These are phyloP conservation scores for Lycophotia porphyrea DNA, from an alignment of 2,888 invertebrate species.

Conservation along the genomic window DNA sequence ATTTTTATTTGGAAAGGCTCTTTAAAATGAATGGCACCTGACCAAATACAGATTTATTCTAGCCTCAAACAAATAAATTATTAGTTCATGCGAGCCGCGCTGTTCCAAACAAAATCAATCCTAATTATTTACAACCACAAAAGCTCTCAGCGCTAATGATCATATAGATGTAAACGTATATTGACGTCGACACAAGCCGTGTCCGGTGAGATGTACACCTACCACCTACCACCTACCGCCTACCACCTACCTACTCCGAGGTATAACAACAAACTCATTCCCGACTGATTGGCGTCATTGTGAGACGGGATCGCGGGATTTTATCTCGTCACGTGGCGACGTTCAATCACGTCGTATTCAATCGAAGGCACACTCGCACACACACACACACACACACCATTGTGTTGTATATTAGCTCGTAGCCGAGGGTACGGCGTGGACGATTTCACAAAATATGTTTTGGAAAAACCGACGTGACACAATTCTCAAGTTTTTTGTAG, in stretches of 20 bases:
- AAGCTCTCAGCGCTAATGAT: constrained; percentile 43
- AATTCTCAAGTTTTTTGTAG: constrained; percentile 43
- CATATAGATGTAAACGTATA: constrained; percentile 32
- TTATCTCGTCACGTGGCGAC: constrained; percentile 72
- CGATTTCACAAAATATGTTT: constrained; percentile 58
- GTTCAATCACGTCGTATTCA: constrained; percentile 82
- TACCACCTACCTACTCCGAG: constrained; percentile 46
- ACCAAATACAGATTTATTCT: constrained; percentile 2
- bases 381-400: constrained; percentile 39
- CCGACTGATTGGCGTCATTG: constrained; percentile 82
- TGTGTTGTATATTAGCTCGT: constrained; percentile 56
- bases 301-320: constrained; percentile 71
- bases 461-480: constrained; percentile 48
- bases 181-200: constrained; percentile 35
- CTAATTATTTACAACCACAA: constrained; percentile 28
- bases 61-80: constrained; percentile 19
- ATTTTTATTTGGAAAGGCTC: neutral
- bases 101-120: constrained; percentile 25
- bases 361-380: constrained; percentile 64
- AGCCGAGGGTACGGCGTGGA: constrained; percentile 35
- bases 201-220: constrained; percentile 40
- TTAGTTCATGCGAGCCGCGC: neutral
- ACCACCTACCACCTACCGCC: constrained; percentile 7
- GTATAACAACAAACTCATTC: constrained; percentile 76
- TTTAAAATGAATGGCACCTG: constrained; percentile 1